Conservation (phyloP, 2,113 vertebrate species). For the Manacus vitellinus region DNA sequence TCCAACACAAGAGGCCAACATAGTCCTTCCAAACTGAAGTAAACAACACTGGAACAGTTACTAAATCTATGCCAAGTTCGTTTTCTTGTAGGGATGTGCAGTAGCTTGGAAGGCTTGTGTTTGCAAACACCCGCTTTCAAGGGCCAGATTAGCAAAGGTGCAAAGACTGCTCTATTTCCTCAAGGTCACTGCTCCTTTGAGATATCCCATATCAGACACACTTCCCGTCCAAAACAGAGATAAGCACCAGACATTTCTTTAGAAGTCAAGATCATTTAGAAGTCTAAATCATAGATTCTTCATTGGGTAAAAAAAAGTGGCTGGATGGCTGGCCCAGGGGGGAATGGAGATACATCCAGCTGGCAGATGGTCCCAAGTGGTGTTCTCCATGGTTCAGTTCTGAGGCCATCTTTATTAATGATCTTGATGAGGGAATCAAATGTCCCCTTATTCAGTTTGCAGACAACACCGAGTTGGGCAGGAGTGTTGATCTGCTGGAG, state of each 20-base stretch:
- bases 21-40: neutral
- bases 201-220: neutral
- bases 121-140: neutral
- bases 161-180: neutral
- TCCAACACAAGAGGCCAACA: neutral
- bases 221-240: neutral
- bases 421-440: neutral
- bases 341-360: neutral
- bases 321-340: neutral
- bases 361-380: no score
- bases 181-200: neutral
- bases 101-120: neutral
- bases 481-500: neutral
- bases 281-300: neutral
- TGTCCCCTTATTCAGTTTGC: neutral
- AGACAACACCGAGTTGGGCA: neutral
- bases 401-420: neutral
- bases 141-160: neutral
- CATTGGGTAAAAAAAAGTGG: neutral
- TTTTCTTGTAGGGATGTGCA: neutral
- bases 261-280: neutral
- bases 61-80: neutral
- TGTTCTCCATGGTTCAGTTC: neutral
- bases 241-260: neutral
- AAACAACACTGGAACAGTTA: neutral